A percentile compares a stretch with the other conserved stretches of the same genome.
These are phyloP conservation scores for Lithophane socia DNA, from an alignment of 2,888 invertebrate species.

Conservation along the genomic window DNA sequence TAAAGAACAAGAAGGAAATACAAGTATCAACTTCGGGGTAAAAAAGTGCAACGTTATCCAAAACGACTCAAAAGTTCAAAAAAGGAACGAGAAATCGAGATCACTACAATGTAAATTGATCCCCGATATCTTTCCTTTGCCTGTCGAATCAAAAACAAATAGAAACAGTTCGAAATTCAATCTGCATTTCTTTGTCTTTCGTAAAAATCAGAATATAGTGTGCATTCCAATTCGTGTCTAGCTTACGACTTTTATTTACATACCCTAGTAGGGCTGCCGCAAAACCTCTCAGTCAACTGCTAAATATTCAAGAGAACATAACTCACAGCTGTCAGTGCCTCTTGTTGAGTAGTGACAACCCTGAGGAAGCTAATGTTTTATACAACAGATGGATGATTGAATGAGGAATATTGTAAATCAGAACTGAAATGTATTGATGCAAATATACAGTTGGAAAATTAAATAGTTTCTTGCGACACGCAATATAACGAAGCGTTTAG, in stretches of 20 bases:
- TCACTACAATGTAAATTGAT: slow-evolving; percentile 1
- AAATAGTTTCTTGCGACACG: slow-evolving; percentile 15
- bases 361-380: slow-evolving; percentile 74
- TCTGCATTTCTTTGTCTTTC: slow-evolving; percentile 42
- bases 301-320: slow-evolving; percentile 80
- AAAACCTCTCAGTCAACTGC: slow-evolving; percentile 60
- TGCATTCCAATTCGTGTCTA: slow-evolving; percentile 52
- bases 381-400: slow-evolving; percentile 72
- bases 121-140: not conserved
- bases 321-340: slow-evolving; percentile 69
- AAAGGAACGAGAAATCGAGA: not conserved
- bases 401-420: slow-evolving; percentile 66
- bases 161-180: slow-evolving; percentile 42
- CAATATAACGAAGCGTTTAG: slow-evolving; percentile 5
- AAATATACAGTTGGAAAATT: slow-evolving; percentile 16
- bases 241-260: slow-evolving; percentile 51
- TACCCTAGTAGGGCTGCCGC: slow-evolving; percentile 50
- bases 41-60: not conserved
- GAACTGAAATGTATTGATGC: slow-evolving; percentile 35
- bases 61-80: not conserved
- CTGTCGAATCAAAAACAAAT: slow-evolving; percentile 25
- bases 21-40: not conserved
- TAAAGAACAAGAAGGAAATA: not conserved
- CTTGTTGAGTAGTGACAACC: slow-evolving; percentile 66
- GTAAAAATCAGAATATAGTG: slow-evolving; percentile 36